Conservation (phyloP, 2,888 invertebrate species). For the Gnatocerus cornutus region DNA sequence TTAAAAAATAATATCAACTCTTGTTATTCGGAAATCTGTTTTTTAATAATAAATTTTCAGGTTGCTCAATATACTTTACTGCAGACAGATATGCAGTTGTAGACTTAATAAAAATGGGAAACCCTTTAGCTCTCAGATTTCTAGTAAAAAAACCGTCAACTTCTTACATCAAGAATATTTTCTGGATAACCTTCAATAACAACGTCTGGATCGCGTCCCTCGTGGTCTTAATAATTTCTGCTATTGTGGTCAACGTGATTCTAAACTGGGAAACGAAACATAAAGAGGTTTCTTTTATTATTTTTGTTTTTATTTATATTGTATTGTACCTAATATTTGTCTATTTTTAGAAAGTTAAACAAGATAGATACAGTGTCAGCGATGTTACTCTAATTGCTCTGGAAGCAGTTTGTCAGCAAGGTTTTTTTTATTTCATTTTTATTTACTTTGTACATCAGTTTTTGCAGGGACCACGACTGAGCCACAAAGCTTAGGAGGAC, state of each 20-base stretch:
- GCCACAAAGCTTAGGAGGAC: constrained; percentile 66
- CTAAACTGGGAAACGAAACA: constrained; percentile 65
- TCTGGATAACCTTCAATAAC: constrained; percentile 68
- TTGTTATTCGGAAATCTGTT: no score
- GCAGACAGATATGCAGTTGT: constrained; percentile 42
- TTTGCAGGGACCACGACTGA: constrained; percentile 68
- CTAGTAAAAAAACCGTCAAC: constrained; percentile 71
- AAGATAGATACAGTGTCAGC: constrained; percentile 58
- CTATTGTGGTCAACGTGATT: constrained; percentile 62
- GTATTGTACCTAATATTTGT: no score
- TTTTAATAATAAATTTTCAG: constrained; percentile 5
- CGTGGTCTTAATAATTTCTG: constrained; percentile 62
- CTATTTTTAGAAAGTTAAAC: constrained; percentile 34
- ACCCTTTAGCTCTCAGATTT: constrained; percentile 61
- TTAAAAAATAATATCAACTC: no score
- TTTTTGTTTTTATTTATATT: constrained; percentile 13
- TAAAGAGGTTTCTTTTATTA: constrained; percentile 47
- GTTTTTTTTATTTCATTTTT: constrained; percentile 54
- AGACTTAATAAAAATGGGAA: constrained; percentile 55
- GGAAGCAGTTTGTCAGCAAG: constrained; percentile 73
- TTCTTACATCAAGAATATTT: constrained; percentile 72
- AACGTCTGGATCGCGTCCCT: constrained; percentile 70
- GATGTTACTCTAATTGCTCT: constrained; percentile 70
- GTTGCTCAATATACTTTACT: constrained; percentile 28
- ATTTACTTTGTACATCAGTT: background rate